Evolutionary conservation across 2,113 vertebrate species (phyloP).

Genomic region (Baryphthengus martii): DNA sequence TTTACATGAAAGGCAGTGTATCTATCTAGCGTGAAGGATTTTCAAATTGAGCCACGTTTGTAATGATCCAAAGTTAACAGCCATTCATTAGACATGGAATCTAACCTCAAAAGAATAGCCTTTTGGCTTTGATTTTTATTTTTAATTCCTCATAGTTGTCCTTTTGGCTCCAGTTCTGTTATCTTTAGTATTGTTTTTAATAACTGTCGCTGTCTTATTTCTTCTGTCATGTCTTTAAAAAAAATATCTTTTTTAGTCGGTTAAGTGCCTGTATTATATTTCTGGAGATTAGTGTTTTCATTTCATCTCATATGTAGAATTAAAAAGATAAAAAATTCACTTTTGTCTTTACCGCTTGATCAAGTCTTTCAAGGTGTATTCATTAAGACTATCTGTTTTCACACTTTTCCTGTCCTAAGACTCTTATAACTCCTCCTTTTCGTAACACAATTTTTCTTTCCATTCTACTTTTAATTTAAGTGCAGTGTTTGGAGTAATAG

Average conservation of each 20-base stretch:
- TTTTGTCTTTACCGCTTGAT: background rate
- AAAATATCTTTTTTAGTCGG: background rate
- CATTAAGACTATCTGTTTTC: background rate
- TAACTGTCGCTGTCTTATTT: background rate
- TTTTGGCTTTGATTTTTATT: background rate
- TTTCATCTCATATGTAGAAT: background rate
- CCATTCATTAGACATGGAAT: background rate
- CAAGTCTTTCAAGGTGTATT: background rate
- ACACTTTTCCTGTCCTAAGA: background rate
- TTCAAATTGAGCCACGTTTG: background rate
- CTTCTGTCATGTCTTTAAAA: background rate
- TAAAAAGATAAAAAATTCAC: background rate
- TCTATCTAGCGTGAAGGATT: background rate
- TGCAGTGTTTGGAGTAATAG: background rate
- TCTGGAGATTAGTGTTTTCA: background rate
- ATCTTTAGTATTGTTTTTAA: background rate
- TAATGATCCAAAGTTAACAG: background rate
- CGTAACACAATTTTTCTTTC: background rate
- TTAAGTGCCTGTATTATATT: background rate
- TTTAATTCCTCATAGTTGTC: background rate
- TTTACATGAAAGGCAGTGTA: background rate
- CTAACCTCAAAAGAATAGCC: background rate
- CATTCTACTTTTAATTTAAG: background rate
- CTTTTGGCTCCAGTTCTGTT: background rate
- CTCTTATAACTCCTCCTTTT: background rate